These are phyloP conservation scores for Myotis lucifugus DNA, from an alignment of 2,113 vertebrate genomes.

Conservation along the genomic window DNA sequence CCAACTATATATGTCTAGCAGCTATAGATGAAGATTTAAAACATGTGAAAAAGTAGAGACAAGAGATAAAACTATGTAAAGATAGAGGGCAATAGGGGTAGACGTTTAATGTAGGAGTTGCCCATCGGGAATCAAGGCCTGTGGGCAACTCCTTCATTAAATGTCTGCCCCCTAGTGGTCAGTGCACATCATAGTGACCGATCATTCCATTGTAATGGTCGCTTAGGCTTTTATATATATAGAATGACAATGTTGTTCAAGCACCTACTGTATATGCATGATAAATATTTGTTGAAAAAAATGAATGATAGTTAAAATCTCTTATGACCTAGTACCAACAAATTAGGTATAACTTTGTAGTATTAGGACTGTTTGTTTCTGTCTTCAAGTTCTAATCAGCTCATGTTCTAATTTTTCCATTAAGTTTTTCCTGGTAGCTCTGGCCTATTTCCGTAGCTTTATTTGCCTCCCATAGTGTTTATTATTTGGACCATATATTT, in stretches of 20 bases:
- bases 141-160: too few species aligned
- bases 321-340: not conserved
- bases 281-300: conserved; percentile 36
- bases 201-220: too few species aligned
- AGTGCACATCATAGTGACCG: too few species aligned
- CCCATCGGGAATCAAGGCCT: too few species aligned
- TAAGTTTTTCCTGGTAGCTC: not conserved
- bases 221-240: too few species aligned
- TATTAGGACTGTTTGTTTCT: not conserved
- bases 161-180: too few species aligned
- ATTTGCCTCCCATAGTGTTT: conserved; percentile 21
- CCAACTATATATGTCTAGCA: not conserved
- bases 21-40: not conserved
- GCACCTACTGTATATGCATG: not conserved
- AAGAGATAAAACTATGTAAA: not conserved
- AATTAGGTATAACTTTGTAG: not conserved
- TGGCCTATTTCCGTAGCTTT: not conserved
- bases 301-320: not conserved
- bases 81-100: not conserved
- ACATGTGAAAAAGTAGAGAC: not conserved
- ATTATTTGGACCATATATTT: conserved; percentile 27
- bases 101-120: too few species aligned
- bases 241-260: not conserved
- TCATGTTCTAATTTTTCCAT: conserved; percentile 7
- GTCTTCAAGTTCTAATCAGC: not conserved